Percentiles rank a stretch among this genome's conserved stretches.
Evolutionary conservation across 2,797 vertebrate genomes (phyloP).

Genomic region (Limnodromus scolopaceus): DNA sequence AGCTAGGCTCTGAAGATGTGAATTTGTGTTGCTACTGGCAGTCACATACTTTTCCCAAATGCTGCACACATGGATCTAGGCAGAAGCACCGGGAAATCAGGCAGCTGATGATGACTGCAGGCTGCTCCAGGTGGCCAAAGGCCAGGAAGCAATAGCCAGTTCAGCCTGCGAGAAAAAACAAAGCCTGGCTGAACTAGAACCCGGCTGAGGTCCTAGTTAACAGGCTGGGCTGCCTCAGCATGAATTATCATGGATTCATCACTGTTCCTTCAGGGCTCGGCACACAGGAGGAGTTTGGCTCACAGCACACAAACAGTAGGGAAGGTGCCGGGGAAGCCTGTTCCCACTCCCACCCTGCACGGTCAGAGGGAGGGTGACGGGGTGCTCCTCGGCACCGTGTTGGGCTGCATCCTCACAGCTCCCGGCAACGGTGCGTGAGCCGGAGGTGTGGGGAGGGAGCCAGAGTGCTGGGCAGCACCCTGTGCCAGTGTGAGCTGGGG

Average conservation of each 20-base stretch:
- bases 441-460: not conserved
- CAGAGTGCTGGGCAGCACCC: not conserved
- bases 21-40: not conserved
- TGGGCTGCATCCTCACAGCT: not conserved
- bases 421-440: accelerated
- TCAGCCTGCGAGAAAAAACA: not conserved
- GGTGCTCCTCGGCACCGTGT: not conserved
- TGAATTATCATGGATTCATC: not conserved
- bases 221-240: not conserved
- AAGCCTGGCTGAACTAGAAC: not conserved
- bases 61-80: not conserved
- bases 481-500: not conserved
- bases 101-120: not conserved
- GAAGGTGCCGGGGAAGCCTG: not conserved
- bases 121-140: not conserved
- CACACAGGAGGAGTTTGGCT: not conserved
- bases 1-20: not conserved
- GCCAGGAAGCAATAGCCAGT: not conserved
- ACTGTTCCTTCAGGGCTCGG: not conserved
- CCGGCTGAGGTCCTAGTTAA: not conserved
- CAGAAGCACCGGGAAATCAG: not conserved
- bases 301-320: not conserved
- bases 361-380: not conserved
- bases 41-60: not conserved
- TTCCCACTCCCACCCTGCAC: not conserved